Percentiles rank a stretch among this genome's conserved stretches.
Evolutionary conservation across 2,888 invertebrate species (phyloP).

Genomic region (Holacanthella duospinosa): DNA sequence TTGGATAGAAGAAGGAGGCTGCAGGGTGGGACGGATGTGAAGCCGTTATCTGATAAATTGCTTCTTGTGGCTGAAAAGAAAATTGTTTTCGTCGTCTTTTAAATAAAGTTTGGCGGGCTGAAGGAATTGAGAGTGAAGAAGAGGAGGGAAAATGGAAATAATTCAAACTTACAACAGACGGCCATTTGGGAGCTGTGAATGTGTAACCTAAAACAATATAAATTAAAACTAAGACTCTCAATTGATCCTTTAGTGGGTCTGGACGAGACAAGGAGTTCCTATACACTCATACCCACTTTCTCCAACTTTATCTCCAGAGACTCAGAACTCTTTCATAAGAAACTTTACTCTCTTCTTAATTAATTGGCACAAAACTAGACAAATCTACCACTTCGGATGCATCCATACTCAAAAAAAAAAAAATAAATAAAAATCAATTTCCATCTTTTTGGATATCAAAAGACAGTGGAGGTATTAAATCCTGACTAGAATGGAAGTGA

Average conservation of each 20-base stretch:
- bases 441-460: too few relatives aligned
- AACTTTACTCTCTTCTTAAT: too few relatives aligned
- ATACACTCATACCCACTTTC: too few relatives aligned
- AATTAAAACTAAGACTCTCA: neutral
- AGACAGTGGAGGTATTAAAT: too few relatives aligned
- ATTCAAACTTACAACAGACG: constrained; percentile 36
- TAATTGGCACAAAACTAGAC: too few relatives aligned
- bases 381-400: too few relatives aligned
- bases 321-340: neutral
- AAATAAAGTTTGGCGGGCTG: constrained; percentile 16
- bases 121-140: too few relatives aligned
- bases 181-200: constrained; percentile 47
- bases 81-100: neutral
- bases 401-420: too few relatives aligned
- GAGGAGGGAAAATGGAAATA: neutral
- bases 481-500: too few relatives aligned
- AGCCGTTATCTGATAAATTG: constrained; percentile 43
- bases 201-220: constrained; percentile 39
- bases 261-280: too few relatives aligned
- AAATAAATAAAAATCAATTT: too few relatives aligned
- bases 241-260: neutral
- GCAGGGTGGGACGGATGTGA: constrained; percentile 44
- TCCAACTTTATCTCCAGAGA: neutral
- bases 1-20: constrained; percentile 45
- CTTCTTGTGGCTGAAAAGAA: constrained; percentile 39